Conservation (phyloP, 2,888 invertebrate species). For the Antheraea assamensis region DNA sequence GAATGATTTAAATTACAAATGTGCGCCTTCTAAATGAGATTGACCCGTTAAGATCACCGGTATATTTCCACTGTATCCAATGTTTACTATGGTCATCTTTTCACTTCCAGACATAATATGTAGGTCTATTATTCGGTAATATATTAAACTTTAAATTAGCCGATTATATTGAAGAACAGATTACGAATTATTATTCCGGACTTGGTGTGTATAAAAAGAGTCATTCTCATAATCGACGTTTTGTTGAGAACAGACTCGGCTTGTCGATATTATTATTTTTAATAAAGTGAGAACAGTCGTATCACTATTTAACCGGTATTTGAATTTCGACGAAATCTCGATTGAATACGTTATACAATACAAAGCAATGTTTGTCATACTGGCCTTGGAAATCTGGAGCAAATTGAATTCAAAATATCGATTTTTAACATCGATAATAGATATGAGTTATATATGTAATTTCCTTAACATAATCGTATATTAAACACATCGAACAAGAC, state of each 20-base stretch:
- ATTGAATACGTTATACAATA: constrained; percentile 19
- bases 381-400: constrained; percentile 16
- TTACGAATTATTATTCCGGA: neutral
- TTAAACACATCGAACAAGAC: no score
- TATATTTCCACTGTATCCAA: neutral
- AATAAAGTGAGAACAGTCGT: constrained; percentile 19
- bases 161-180: neutral
- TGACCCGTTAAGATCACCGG: neutral
- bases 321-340: constrained; percentile 20
- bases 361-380: constrained; percentile 17
- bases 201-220: neutral
- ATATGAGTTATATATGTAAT: neutral
- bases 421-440: constrained; percentile 3
- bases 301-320: constrained; percentile 15
- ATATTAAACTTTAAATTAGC: neutral
- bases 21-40: neutral
- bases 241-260: constrained; percentile 12
- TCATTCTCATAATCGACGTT: neutral
- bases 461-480: no score
- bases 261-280: constrained; percentile 18
- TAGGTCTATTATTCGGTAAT: neutral
- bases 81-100: neutral
- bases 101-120: neutral
- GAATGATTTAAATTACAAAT: neutral
- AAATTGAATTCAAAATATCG: neutral